Conservation (phyloP, 2,113 vertebrate genomes). For the Pseudois nayaur region DNA sequence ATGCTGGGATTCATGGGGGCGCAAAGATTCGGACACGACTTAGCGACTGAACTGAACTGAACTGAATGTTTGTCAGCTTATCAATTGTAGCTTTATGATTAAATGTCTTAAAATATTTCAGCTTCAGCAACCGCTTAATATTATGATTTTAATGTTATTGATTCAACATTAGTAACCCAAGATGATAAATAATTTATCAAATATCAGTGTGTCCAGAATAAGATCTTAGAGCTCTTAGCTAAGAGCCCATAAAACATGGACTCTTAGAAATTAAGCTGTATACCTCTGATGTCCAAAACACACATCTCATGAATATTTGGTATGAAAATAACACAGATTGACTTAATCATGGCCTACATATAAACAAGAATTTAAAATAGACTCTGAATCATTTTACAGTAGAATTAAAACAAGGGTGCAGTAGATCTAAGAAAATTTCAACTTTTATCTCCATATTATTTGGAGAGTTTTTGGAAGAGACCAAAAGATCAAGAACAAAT, state of each 20-base stretch:
- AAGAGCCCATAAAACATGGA: background rate
- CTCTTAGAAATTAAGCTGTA: background rate
- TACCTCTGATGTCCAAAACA: background rate
- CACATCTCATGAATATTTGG: background rate
- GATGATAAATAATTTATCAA: background rate
- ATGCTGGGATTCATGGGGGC: too few relatives aligned
- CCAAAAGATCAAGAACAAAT: conserved; percentile 26
- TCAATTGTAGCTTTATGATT: background rate
- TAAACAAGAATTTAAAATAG: background rate
- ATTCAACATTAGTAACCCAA: background rate
- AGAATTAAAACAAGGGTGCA: background rate
- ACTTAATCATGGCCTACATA: background rate
- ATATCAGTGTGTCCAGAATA: background rate
- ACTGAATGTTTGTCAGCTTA: background rate
- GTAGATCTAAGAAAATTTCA: background rate
- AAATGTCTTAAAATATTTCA: background rate
- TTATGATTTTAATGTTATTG: background rate
- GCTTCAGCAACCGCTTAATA: background rate
- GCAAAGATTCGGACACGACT: rapidly evolving
- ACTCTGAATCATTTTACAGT: background rate
- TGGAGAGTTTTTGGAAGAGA: background rate
- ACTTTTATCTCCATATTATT: background rate
- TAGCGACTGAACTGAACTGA: too few relatives aligned
- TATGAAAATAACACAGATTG: background rate
- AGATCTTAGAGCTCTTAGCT: background rate